Base-by-base conservation (phyloP, 1,140 invertebrate species). In the Aphaenogaster ashmeadi region DNA sequence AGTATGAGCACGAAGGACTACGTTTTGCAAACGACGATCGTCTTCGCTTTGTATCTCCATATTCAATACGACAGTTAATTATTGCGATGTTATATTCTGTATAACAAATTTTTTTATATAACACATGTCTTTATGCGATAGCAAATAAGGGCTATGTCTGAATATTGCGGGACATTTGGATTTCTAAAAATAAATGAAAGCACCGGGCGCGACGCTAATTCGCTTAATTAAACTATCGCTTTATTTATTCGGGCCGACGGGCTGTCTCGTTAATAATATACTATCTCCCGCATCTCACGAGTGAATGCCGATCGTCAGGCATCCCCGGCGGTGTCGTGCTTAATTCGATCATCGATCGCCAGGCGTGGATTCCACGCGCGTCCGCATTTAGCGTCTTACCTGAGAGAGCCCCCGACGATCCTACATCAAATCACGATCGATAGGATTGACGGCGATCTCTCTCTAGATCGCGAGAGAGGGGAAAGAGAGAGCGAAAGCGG, bases 261-360 rank as follows among this genome's bases (percentile, higher is more conserved):
- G 67, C 69, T 36, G 80, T 84, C 69, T 84, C 69, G 80, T 84
- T 84, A 84, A 84, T 84, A 84, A 84, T 84, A 74, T 84, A 75
- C 69, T 75, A 84, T 84, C 80, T 84, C 41, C 13, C 69, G 54
- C 54, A 84, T 84, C 80, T 84, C 54, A 84, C 41, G 69, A 79
- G 27, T 78, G 66, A 84, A 72, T 87, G 84, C 44, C 77, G 83
- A 87, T 91, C 84, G 80, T 90, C 87, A 86, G 87, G 80, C 85
- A 89, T 90, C 85, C 80, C 69, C 75, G 81, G 71, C 83, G 87
- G 87, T 88, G 91, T 92, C 89, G 89, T 72, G 81, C 85, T 87
- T 91, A 91, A 91, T 91, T 88, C 89, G 89, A 91, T 91, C 90
- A 91, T 91, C 89, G 87, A 91, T 91, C 90, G 89, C 83, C 77